Evolutionary conservation across 2,888 invertebrate species (phyloP), one percentile per base, ranked within the genome.

Genomic region (Napeogenes inachia): DNA sequence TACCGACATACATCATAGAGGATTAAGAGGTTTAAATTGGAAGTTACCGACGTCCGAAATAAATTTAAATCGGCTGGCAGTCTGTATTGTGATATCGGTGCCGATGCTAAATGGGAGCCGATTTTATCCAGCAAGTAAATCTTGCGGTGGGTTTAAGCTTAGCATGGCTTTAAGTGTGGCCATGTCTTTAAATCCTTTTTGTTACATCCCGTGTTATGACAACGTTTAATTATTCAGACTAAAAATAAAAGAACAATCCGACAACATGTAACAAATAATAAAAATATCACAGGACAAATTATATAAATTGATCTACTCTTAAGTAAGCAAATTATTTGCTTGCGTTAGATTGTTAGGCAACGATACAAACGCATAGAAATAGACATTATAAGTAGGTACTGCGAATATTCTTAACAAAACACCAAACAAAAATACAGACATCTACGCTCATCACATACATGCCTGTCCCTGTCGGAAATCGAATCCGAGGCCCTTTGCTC

Each of bases 11-110:
- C 89, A 90, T 90, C 90, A 90, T 90, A 89, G 86, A 84, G 90
- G 90, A 90, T 90, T 90, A 90, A 90, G 89, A 89, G 90, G 90
- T 89, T 90, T 90, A 90, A 90, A 90, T 90, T 90, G 90, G 90
- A 90, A 90, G 90, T 90, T 89, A 90, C 90, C 90, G 89, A 89
- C 90, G 90, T 87, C 87, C 88, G 88, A 89, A 89, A 90, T 90
- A 90, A 90, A 90, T 90, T 90, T 89, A 88, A 89, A 90, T 89
- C 90, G 90, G 85, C 81, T 83, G 87, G 89, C 88, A 87, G 80
- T 81, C 83, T 84, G 88, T 89, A 89, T 89, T 90, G 90, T 90
- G 88, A 88, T 89, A 90, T 86, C 82, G 87, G 81, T 77, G 75
- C 80, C 80, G 85, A 85, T 85, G 87, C 85, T 89, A 85, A 89